Conservation (phyloP, 2,888 invertebrate genomes). For the Empis stercorea region DNA sequence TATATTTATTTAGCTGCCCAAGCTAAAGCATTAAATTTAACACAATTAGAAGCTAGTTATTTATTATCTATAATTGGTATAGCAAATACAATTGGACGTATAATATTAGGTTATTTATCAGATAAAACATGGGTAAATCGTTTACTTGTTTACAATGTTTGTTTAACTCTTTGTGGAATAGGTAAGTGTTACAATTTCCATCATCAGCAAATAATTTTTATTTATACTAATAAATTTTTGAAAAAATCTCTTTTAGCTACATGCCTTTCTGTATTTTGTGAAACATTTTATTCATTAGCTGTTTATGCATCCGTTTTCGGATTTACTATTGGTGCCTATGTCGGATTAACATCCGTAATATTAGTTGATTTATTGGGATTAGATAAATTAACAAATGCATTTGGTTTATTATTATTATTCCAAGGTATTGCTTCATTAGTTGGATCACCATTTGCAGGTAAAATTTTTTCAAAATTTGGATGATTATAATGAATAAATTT, state of each 20-base stretch:
- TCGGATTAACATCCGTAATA: conserved; percentile 91
- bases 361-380: conserved; percentile 88
- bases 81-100: conserved; percentile 80
- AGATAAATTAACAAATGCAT: conserved; percentile 88
- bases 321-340: conserved; percentile 88
- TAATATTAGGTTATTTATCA: conserved; percentile 73
- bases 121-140: conserved; percentile 88
- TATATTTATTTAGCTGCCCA: conserved; percentile 74
- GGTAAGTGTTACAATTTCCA: conserved; percentile 48
- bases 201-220: no score
- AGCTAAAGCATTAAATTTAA: conserved; percentile 47
- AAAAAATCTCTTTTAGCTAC: conserved; percentile 48
- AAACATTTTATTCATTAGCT: conserved; percentile 57
- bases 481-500: no score
- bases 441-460: conserved; percentile 89
- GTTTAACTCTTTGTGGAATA: conserved; percentile 77
- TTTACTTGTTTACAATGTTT: conserved; percentile 75
- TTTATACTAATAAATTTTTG: neutral
- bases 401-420: conserved; percentile 81
- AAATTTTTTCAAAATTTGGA: conserved; percentile 12
- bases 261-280: conserved; percentile 61
- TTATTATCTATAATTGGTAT: conserved; percentile 72
- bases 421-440: conserved; percentile 88
- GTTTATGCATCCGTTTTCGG: conserved; percentile 73
- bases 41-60: conserved; percentile 47